Percentiles rank a stretch among this genome's conserved stretches.
Evolutionary conservation across 2,797 vertebrate genomes (phyloP).

Genomic region (Naso thynnoides): DNA sequence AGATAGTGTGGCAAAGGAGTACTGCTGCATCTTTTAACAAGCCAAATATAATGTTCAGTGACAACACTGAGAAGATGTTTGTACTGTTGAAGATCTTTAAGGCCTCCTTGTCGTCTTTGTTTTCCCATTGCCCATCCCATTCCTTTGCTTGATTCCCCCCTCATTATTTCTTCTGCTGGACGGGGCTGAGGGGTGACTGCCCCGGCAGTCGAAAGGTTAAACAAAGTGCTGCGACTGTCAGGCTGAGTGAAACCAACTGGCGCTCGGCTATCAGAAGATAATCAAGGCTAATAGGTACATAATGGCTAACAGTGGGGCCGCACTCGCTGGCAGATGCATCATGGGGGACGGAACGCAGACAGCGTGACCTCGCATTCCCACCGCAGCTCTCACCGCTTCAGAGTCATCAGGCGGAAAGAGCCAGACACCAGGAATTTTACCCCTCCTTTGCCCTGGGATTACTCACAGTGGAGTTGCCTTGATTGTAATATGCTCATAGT

Average conservation of each 20-base stretch:
- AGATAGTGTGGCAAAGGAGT: constrained; percentile 36
- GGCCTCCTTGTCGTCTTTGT: constrained; percentile 83
- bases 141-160: constrained; percentile 71
- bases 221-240: constrained; percentile 94
- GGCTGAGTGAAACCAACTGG: constrained; percentile 97
- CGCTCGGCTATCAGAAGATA: constrained; percentile 94
- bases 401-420: constrained; percentile 73
- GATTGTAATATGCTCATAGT: constrained; percentile 49
- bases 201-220: constrained; percentile 93
- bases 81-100: constrained; percentile 59
- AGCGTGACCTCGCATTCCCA: constrained; percentile 82
- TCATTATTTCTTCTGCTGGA: constrained; percentile 88
- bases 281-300: constrained; percentile 99
- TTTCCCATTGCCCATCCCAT: constrained; percentile 75
- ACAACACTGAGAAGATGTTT: constrained; percentile 40
- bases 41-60: constrained; percentile 27
- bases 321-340: constrained; percentile 92
- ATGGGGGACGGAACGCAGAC: constrained; percentile 88
- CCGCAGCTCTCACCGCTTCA: constrained; percentile 69
- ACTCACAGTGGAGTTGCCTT: constrained; percentile 49
- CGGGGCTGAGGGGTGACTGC: constrained; percentile 78
- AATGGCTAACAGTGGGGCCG: constrained; percentile 94
- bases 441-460: constrained; percentile 61
- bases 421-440: constrained; percentile 74
- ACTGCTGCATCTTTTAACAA: constrained; percentile 28